Base-by-base conservation (phyloP, 2,888 invertebrate species). In the Pollenia griseotomentosa region DNA sequence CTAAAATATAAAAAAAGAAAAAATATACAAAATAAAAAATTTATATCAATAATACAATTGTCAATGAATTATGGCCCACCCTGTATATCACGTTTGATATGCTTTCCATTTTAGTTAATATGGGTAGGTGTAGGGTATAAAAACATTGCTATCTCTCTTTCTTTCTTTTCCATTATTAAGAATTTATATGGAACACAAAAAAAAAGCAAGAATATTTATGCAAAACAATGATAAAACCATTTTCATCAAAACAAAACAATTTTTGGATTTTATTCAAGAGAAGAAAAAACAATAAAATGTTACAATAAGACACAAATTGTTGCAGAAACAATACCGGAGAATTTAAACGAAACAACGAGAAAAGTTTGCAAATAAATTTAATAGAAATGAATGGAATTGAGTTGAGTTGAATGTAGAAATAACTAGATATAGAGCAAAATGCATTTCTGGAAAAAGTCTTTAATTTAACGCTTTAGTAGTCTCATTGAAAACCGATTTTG, bases 151-250 rank as follows among this genome's bases (percentile, higher is more conserved):
- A 5, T 33, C 33, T 33, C 33, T 33, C 33, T 33, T 6, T 33
- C 33, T 33, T 1, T 33, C 33, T 33, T 6, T 6, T 33, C 33
- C 33, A 33, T 33, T 33, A 33, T 33, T 33, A 33, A 33, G 5
- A 6, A 6, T 6, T 19, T 33, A 33, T 33, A 33, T 33, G 5
- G 6, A 33, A 33, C 33, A 33, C 33, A 44, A 71, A 53, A 53
- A 44, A 71, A 53, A 53, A 2, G 14, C 44, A 53, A 80, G 59
- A 61, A 53, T 71, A 33, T 71, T 71, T 63, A 46, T 80, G 71
- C 80, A 63, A 71, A 55, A 33, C 63, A 80, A 46, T 71, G 80
- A 80, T 80, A 46, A 70, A 33, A 70, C 42, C 8, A 14, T 55
- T 51, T 63, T 57, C n/a, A 16, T 11, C n/a, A 44, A 16, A 66